Conservation (phyloP, 2,888 invertebrate genomes). For the Apamea anceps region DNA sequence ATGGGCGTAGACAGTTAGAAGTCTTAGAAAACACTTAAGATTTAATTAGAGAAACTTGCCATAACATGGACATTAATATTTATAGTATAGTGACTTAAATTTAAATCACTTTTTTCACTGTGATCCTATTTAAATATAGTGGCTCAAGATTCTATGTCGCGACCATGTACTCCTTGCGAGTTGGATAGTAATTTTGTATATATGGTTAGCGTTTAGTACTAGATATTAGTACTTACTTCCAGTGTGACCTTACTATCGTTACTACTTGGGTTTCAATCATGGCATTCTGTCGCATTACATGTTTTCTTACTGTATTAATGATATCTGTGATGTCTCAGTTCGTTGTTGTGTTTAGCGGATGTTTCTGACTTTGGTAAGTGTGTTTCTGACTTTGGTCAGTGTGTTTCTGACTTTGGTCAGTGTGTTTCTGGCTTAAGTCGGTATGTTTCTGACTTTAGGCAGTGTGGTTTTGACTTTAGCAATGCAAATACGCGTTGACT, state of each 20-base stretch:
- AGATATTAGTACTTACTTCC: slow-evolving; percentile 86
- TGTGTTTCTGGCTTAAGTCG: neutral
- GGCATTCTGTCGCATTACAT: slow-evolving; percentile 74
- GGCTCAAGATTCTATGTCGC: slow-evolving; percentile 88
- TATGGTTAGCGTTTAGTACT: slow-evolving; percentile 84
- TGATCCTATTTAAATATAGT: slow-evolving; percentile 89
- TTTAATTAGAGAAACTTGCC: slow-evolving; percentile 88
- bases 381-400: neutral
- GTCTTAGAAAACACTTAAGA: slow-evolving; percentile 84
- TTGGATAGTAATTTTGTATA: slow-evolving; percentile 82
- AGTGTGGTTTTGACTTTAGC: neutral
- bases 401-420: slow-evolving; percentile 4
- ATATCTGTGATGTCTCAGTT: slow-evolving; percentile 87
- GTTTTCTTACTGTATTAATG: slow-evolving; percentile 79
- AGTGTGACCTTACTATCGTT: slow-evolving; percentile 88
- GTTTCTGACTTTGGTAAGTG: slow-evolving; percentile 13
- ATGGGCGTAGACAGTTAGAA: slow-evolving; percentile 85
- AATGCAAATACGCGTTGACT: slow-evolving; percentile 5
- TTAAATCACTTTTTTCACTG: slow-evolving; percentile 90
- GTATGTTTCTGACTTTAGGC: neutral
- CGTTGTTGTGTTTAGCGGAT: slow-evolving; percentile 71
- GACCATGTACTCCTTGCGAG: slow-evolving; percentile 79
- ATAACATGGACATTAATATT: slow-evolving; percentile 88
- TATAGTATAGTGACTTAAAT: slow-evolving; percentile 84
- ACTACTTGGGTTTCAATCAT: slow-evolving; percentile 74